Evolutionary conservation across 1,140 invertebrate genomes (phyloP).

Genomic region (Trigoniulus corallinus): DNA sequence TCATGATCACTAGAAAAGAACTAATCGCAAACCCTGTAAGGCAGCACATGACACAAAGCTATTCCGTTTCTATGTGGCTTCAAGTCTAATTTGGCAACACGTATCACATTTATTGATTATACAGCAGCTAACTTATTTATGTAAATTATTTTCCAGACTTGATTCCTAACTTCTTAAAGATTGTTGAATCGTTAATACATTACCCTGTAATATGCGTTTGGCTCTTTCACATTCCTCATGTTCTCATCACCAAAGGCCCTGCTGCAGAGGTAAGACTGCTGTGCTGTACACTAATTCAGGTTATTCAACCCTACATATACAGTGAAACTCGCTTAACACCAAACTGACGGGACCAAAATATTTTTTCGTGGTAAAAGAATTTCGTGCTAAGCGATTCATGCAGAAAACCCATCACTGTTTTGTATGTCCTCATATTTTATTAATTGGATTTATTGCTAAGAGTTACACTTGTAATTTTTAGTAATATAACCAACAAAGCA

Average conservation of each 20-base stretch:
- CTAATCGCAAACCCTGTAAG: background rate
- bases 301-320: background rate
- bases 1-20: background rate
- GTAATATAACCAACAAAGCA: too few relatives aligned
- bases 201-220: background rate
- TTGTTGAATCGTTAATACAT: background rate
- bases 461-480: too few relatives aligned
- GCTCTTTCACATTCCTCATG: background rate
- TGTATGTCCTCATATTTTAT: too few relatives aligned
- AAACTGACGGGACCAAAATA: background rate
- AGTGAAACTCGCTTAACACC: background rate
- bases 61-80: too few relatives aligned
- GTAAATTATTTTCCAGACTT: background rate
- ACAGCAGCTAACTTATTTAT: background rate
- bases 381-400: background rate
- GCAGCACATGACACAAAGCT: background rate
- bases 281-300: background rate
- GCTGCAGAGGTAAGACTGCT: background rate
- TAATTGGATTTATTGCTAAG: too few relatives aligned
- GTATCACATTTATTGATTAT: too few relatives aligned
- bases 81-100: too few relatives aligned
- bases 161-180: background rate
- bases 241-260: background rate
- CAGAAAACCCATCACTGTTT: background rate
- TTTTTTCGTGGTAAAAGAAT: background rate